These are phyloP conservation scores for Stictonetta naevosa DNA, from an alignment of 2,113 vertebrate species.

Conservation along the genomic window DNA sequence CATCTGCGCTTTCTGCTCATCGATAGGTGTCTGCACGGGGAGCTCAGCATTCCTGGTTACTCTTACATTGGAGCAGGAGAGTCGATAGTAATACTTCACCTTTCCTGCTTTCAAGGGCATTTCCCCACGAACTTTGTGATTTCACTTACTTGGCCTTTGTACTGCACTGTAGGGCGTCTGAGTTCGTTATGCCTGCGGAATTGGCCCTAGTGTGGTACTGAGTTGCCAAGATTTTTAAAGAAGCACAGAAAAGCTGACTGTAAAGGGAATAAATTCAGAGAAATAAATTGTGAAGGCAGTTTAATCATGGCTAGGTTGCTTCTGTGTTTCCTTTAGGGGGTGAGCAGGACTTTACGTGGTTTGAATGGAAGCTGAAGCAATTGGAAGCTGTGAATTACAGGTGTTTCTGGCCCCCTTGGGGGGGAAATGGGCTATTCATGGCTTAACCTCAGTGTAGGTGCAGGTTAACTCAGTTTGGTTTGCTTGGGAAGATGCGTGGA, in stretches of 20 bases:
- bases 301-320: background rate
- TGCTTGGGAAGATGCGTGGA: background rate
- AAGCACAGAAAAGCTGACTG: background rate
- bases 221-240: background rate
- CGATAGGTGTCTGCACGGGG: background rate
- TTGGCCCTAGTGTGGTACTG: background rate
- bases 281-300: background rate
- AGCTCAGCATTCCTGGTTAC: background rate
- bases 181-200: accelerated
- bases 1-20: background rate
- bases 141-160: background rate
- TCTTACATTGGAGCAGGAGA: background rate
- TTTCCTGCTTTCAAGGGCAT: background rate
- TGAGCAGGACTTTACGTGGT: background rate
- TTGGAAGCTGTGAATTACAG: background rate
- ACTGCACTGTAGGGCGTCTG: background rate
- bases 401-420: background rate
- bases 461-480: background rate
- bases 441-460: accelerated
- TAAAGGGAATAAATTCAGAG: background rate
- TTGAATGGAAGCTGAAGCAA: background rate
- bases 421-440: background rate
- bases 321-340: background rate
- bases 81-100: background rate
- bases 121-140: background rate